phyloP scores from a whole-genome alignment of 2,113 vertebrate genomes.

The Hirundichthys speculiger region DNA sequence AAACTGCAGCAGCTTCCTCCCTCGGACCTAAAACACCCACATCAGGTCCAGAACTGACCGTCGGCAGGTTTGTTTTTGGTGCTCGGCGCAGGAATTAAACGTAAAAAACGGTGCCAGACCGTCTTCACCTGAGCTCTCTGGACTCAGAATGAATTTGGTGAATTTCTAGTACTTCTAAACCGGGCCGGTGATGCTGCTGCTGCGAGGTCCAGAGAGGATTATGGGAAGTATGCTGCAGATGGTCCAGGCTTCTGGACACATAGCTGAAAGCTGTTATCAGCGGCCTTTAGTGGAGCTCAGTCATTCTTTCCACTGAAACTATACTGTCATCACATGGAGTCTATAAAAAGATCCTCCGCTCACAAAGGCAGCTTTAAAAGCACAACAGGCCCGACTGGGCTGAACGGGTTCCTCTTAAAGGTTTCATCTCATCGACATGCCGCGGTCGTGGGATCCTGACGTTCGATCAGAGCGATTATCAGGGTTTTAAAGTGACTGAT shows the following conservation, averaged over 20 bases:
- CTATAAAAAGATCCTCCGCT: conserved; percentile 31
- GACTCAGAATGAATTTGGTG: background rate
- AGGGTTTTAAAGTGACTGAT: too few relatives aligned
- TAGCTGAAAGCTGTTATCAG: conserved; percentile 33
- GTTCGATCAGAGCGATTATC: too few relatives aligned
- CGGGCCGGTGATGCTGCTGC: background rate
- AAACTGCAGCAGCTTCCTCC: too few relatives aligned
- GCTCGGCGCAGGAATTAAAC: too few relatives aligned
- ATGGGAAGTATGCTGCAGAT: conserved; percentile 3
- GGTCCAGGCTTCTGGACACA: conserved; percentile 8
- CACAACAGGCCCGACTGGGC: background rate
- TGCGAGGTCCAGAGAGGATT: conserved; percentile 15
- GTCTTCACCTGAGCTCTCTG: background rate
- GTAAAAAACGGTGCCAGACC: background rate
- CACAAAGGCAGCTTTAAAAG: conserved; percentile 18
- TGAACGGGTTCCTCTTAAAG: background rate
- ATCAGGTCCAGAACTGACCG: too few relatives aligned
- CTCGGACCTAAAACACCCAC: too few relatives aligned
- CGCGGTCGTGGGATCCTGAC: too few relatives aligned
- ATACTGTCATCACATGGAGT: conserved; percentile 23
- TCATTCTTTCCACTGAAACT: conserved; percentile 49
- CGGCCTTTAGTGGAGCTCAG: conserved; percentile 24
- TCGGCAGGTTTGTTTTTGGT: too few relatives aligned
- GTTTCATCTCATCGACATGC: background rate
- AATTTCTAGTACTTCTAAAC: conserved; percentile 1